Base-by-base conservation (phyloP, 2,113 vertebrate species). In the Genyomyrus donnyi region DNA sequence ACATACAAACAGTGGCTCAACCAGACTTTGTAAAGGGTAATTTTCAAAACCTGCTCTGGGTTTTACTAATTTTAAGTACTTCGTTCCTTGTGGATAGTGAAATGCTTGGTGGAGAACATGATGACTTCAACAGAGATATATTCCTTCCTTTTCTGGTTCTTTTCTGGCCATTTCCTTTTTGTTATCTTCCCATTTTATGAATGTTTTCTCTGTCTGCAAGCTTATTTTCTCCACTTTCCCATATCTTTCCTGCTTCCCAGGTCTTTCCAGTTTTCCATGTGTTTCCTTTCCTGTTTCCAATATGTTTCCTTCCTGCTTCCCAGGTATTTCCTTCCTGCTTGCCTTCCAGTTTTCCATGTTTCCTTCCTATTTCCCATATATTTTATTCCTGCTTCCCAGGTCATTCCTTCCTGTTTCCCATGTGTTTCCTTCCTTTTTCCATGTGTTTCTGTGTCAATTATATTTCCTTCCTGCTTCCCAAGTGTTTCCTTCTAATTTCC, bases 391-490 rank as follows among this genome's bases (percentile, higher is more conserved):
- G 4, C 15, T 42, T 88, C 66, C 48, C 58, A 66, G 24, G 9
- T 88, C 42, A 74, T 88, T 88, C 70, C 70, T 77, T 74, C 27
- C 1, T 74, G 1, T 15, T 77, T 15, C 3, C 27, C 39, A 42
- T 42, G 39, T 42, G 31, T 77, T 39, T 42, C 45, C 39, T 83
- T 83, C 5, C 39, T 45, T 6, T 46, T 19, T 52, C n/a, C 21
- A 7, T 83, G 56, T 42, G 39, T 42, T 42, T 42, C 39, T 42
- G 39, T 42, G 39, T 42, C 39, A 42, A 42, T 42, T 42, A 42
- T 42, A 42, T 90, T 87, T 74, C 74, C 27, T 17, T 87, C 49
- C 85, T 49, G 45, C 49, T 85, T 88, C 87, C 39, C 39, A 42
- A 42, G 39, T 35, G 27, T 80, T 31, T 88, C n/a, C 86, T 77